Conservation (phyloP, 2,888 invertebrate species). For the Neoitamus cyanurus region DNA sequence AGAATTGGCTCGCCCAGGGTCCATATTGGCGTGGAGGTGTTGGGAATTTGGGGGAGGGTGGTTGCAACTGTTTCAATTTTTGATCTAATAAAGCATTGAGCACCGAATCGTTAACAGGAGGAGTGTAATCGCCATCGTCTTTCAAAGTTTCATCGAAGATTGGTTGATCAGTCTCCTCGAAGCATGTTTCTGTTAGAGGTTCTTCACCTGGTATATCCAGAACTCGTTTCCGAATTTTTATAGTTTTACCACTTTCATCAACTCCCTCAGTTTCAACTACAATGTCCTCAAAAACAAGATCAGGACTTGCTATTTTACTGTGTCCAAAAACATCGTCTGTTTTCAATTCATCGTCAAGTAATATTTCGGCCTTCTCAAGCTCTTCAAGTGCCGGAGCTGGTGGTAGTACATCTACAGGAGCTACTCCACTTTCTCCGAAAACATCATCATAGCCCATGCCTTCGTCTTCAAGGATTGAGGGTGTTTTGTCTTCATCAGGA, state of each 20-base stretch:
- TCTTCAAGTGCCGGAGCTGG: not conserved
- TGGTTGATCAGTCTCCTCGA: slow-evolving; percentile 36
- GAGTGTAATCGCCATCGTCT: slow-evolving; percentile 17
- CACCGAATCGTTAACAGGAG: slow-evolving; percentile 31
- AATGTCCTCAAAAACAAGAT: slow-evolving; percentile 35
- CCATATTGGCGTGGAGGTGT: not conserved
- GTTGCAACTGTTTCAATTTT: slow-evolving; percentile 25
- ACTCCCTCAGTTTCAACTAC: not conserved
- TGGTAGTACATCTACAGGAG: not conserved
- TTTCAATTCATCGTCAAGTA: slow-evolving; percentile 44
- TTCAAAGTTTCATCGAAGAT: slow-evolving; percentile 42
- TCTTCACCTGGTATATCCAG: slow-evolving; percentile 37
- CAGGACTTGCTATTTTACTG: slow-evolving; percentile 17
- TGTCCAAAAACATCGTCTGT: slow-evolving; percentile 35
- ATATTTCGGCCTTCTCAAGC: slow-evolving; percentile 40
- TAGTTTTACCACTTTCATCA: not conserved
- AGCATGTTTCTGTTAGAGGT: slow-evolving; percentile 41
- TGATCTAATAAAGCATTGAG: slow-evolving; percentile 32
- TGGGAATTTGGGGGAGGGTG: not conserved
- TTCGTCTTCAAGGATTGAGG: slow-evolving; percentile 19
- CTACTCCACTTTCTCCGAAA: slow-evolving; percentile 37
- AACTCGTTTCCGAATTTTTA: slow-evolving; percentile 31
- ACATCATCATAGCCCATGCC: slow-evolving; percentile 7
- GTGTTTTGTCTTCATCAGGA: slow-evolving; percentile 24
- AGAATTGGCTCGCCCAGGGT: slow-evolving; percentile 36